Evolutionary conservation across 2,797 vertebrate species (phyloP).

Genomic region (Myoxocephalus aenaeus): DNA sequence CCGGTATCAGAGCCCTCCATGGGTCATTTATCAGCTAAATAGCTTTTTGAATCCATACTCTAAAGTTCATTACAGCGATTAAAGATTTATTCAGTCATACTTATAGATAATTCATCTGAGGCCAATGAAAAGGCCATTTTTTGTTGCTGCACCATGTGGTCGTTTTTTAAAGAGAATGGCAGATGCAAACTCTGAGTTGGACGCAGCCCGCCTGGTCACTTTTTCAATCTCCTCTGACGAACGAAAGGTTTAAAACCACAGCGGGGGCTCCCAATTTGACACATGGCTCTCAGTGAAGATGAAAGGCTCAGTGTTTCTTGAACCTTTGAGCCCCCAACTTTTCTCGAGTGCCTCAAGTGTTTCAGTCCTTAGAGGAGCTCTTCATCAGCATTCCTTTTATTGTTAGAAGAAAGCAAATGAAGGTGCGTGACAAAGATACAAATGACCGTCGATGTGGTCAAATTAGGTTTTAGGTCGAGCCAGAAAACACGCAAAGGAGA

Average conservation of each 20-base stretch:
- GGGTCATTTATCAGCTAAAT: slow-evolving; percentile 83
- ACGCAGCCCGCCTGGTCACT: slow-evolving; percentile 8
- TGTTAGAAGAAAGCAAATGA: slow-evolving; percentile 34
- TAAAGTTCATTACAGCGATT: slow-evolving; percentile 84
- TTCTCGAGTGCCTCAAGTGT: slow-evolving; percentile 34
- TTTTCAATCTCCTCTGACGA: slow-evolving; percentile 36
- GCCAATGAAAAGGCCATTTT: slow-evolving; percentile 76
- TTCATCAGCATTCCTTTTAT: slow-evolving; percentile 38
- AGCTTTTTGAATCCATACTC: slow-evolving; percentile 83
- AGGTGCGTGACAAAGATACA: not conserved
- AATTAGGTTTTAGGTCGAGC: not conserved
- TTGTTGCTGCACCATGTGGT: slow-evolving; percentile 68
- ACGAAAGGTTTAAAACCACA: slow-evolving; percentile 49
- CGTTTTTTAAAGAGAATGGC: slow-evolving; percentile 55
- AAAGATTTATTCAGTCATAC: slow-evolving; percentile 81
- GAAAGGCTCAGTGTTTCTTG: slow-evolving; percentile 41
- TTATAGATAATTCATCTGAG: slow-evolving; percentile 82
- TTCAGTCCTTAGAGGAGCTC: slow-evolving; percentile 23
- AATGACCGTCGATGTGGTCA: not conserved
- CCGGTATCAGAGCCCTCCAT: slow-evolving; percentile 67
- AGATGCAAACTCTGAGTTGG: slow-evolving; percentile 50
- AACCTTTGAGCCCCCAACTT: slow-evolving; percentile 40
- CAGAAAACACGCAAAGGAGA: not conserved
- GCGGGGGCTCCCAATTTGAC: slow-evolving; percentile 44
- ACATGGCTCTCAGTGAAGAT: slow-evolving; percentile 47